These are phyloP conservation scores for Caenorhabditis drosophilae DNA, from an alignment of 2,888 invertebrate genomes.

Conservation along the genomic window DNA sequence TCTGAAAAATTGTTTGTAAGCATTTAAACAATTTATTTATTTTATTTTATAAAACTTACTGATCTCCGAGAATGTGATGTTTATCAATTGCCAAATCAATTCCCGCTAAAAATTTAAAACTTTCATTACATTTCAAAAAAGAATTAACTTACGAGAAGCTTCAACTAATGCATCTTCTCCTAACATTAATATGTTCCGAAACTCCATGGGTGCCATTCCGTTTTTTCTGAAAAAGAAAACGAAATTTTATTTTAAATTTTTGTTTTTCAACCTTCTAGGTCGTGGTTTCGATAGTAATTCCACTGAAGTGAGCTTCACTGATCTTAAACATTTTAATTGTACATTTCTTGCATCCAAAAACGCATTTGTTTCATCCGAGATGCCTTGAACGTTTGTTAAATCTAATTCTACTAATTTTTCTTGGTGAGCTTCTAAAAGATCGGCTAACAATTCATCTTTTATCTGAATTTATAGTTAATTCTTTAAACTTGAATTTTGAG, in stretches of 20 bases:
- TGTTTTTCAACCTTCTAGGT: constrained; percentile 41
- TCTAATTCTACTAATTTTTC: constrained; percentile 38
- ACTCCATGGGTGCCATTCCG: constrained; percentile 41
- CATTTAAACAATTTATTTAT: background rate
- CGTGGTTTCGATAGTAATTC: constrained; percentile 41
- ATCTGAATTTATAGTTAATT: constrained; percentile 14
- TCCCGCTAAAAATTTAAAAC: background rate
- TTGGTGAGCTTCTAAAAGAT: constrained; percentile 42
- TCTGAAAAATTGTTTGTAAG: background rate
- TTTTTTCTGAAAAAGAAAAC: too few species aligned
- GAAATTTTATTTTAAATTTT: too few species aligned
- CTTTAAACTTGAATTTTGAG: background rate
- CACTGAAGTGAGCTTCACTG: constrained; percentile 45
- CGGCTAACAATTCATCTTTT: constrained; percentile 40
- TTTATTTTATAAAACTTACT: background rate
- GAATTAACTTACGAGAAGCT: constrained; percentile 13
- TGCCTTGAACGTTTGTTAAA: constrained; percentile 42
- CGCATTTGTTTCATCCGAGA: constrained; percentile 38
- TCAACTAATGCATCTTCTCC: constrained; percentile 50
- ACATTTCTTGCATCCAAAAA: constrained; percentile 34
- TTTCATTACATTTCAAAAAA: background rate
- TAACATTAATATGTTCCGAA: constrained; percentile 43
- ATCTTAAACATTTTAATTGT: constrained; percentile 33
- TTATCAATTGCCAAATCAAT: background rate
- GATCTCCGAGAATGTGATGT: background rate